phyloP scores from a whole-genome alignment of 1,140 invertebrate genomes.

The Mizuhopecten yessoensis region DNA sequence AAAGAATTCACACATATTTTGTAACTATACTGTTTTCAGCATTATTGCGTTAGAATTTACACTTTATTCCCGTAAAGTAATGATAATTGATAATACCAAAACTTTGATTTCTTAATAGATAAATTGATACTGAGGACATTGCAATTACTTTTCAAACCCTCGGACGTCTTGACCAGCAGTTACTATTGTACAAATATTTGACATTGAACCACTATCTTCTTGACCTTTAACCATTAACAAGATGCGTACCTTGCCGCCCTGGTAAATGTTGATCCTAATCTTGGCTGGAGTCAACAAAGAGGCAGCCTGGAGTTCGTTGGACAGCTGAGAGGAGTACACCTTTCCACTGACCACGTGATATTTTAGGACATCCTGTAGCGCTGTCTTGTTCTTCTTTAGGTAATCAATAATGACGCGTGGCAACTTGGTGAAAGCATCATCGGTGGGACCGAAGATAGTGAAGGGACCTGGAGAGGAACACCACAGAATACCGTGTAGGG shows the following conservation, averaged over 20 bases:
- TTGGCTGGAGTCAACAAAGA: slow-evolving; percentile 63
- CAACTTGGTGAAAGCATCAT: slow-evolving; percentile 89
- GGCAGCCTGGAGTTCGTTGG: slow-evolving; percentile 74
- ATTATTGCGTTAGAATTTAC: no score
- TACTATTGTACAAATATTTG: no score
- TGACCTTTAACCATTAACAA: no score
- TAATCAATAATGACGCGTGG: slow-evolving; percentile 86
- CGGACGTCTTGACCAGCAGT: no score
- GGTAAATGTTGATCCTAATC: slow-evolving; percentile 79
- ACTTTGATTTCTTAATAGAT: no score
- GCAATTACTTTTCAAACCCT: no score
- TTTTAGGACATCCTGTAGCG: slow-evolving; percentile 77
- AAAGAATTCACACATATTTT: no score
- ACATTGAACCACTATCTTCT: not conserved
- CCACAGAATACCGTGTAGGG: not conserved
- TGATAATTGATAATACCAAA: no score
- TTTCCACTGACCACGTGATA: slow-evolving; percentile 81
- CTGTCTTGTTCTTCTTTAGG: slow-evolving; percentile 74
- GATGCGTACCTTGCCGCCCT: slow-evolving; percentile 60
- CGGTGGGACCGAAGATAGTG: slow-evolving; percentile 93
- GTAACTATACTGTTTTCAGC: no score
- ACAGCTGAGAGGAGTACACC: slow-evolving; percentile 69
- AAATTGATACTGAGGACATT: no score
- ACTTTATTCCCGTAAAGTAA: no score
- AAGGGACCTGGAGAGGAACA: slow-evolving; percentile 85